phyloP scores from a whole-genome alignment of 2,113 vertebrate species.

The Lepus europaeus region DNA sequence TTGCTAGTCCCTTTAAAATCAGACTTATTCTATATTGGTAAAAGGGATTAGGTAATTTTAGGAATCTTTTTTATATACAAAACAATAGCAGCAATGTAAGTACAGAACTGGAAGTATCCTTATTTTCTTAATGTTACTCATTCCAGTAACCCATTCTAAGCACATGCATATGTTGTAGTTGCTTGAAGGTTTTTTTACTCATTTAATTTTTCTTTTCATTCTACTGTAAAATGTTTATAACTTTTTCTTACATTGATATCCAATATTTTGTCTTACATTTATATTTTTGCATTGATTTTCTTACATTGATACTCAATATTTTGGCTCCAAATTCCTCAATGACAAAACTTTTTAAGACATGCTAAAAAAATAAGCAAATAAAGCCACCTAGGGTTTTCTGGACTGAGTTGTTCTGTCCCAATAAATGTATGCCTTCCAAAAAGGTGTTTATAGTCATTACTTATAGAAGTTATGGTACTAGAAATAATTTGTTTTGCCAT shows the following conservation, averaged over 20 bases:
- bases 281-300: neutral
- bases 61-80: neutral
- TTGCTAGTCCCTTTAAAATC: neutral
- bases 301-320: neutral
- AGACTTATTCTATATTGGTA: neutral
- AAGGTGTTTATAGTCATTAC: constrained; percentile 6
- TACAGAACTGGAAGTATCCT: neutral
- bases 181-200: neutral
- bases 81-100: neutral
- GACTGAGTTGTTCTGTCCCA: constrained; percentile 38
- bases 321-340: constrained; percentile 19
- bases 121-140: neutral
- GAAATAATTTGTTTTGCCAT: constrained; percentile 51
- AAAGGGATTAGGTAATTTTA: constrained; percentile 34
- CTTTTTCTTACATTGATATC: neutral
- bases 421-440: constrained; percentile 56
- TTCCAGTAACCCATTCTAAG: constrained; percentile 23
- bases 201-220: neutral
- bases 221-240: constrained; percentile 13
- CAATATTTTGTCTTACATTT: neutral
- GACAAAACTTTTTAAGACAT: constrained; percentile 7
- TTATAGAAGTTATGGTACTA: constrained; percentile 40
- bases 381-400: neutral
- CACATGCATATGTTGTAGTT: neutral
- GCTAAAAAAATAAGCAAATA: neutral